Conservation (phyloP, 2,797 vertebrate genomes). For the Microctenopoma lineatum region DNA sequence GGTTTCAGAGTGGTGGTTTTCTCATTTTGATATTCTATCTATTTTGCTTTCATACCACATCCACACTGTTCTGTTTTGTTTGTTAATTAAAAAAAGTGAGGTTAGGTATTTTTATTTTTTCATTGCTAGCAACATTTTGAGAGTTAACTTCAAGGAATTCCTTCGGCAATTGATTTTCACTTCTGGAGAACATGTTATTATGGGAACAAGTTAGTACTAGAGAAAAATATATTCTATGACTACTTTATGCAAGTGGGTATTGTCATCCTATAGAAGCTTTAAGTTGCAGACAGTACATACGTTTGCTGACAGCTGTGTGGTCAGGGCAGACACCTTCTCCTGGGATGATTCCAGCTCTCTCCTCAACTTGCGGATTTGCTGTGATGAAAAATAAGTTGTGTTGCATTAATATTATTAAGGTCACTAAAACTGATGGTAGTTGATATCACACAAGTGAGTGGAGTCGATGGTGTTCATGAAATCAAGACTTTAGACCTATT, state of each 20-base stretch:
- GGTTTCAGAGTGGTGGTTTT: neutral
- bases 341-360: conserved; percentile 96
- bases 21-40: neutral
- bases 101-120: neutral
- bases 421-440: neutral
- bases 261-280: neutral
- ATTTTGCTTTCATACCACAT: neutral
- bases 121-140: neutral
- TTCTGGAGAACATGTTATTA: neutral
- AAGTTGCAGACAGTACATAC: conserved; percentile 78
- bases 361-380: conserved; percentile 97
- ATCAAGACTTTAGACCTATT: conserved; percentile 32
- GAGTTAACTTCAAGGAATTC: neutral
- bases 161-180: neutral
- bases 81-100: neutral
- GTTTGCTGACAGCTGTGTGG: conserved; percentile 92
- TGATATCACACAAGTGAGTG: conserved; percentile 8
- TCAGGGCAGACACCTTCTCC: conserved; percentile 95
- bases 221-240: neutral
- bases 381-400: conserved; percentile 36
- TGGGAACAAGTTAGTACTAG: neutral
- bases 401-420: neutral
- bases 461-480: conserved; percentile 29
- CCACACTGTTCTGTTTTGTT: neutral
- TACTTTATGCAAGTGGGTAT: neutral